Conservation (phyloP, 2,888 invertebrate genomes). For the Xylota sylvarum region DNA sequence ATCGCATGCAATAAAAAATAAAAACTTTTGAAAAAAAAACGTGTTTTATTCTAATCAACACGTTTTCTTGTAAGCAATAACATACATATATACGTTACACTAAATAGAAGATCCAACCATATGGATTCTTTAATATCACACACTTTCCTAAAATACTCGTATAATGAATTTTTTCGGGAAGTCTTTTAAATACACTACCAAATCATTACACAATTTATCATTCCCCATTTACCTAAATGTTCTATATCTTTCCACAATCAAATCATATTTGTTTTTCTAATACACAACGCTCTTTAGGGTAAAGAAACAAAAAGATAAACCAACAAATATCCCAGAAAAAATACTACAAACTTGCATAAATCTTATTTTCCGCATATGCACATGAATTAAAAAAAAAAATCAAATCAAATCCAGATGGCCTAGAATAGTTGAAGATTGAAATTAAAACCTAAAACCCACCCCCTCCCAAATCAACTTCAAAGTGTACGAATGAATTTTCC, state of each 20-base stretch:
- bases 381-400: conserved; percentile 4
- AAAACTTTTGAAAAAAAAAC: background rate
- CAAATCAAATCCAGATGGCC: conserved; percentile 49
- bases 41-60: too few relatives aligned
- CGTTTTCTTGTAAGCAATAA: too few relatives aligned
- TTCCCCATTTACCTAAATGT: background rate
- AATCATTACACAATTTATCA: background rate
- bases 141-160: background rate
- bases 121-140: background rate
- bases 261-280: conserved; percentile 16
- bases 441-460: background rate
- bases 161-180: background rate
- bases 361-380: background rate
- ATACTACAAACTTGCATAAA: conserved; percentile 3
- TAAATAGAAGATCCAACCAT: too few relatives aligned
- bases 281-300: background rate
- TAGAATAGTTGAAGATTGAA: conserved; percentile 2
- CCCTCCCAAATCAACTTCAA: conserved; percentile 6
- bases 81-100: too few relatives aligned
- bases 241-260: conserved; percentile 5
- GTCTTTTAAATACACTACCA: background rate
- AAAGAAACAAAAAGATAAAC: background rate
- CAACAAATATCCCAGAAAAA: background rate
- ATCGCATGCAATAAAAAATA: background rate
- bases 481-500: background rate